These are phyloP conservation scores for Noctua comes DNA, from an alignment of 2,888 invertebrate genomes.

Conservation along the genomic window DNA sequence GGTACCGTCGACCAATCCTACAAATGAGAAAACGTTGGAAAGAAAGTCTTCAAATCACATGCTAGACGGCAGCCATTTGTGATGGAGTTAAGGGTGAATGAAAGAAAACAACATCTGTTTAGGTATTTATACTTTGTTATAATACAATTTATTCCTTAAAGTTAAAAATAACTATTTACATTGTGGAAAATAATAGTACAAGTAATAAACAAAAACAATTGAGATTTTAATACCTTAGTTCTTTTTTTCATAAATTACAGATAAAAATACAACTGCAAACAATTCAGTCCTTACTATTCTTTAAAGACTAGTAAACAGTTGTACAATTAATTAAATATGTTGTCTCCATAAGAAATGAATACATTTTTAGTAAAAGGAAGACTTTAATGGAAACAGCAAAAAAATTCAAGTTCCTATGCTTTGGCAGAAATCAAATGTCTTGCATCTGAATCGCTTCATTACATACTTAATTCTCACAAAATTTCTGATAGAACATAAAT, in stretches of 20 bases:
- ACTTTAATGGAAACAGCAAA: constrained; percentile 77
- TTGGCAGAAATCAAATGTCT: constrained; percentile 86
- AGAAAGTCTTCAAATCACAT: constrained; percentile 34
- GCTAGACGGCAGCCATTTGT: constrained; percentile 39
- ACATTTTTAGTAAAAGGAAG: constrained; percentile 76
- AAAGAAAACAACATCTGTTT: constrained; percentile 75
- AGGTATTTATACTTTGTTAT: constrained; percentile 89
- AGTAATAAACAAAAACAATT: constrained; percentile 86
- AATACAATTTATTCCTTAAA: constrained; percentile 87
- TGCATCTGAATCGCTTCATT: constrained; percentile 77
- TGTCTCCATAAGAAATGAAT: constrained; percentile 64
- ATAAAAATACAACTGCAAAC: constrained; percentile 77
- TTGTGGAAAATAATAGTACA: constrained; percentile 82
- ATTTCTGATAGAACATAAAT: constrained; percentile 85
- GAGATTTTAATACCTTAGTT: constrained; percentile 82
- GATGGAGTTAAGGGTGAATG: constrained; percentile 35
- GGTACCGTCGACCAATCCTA: constrained; percentile 34
- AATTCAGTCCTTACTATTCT: constrained; percentile 77
- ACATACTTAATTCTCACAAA: constrained; percentile 72
- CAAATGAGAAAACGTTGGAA: constrained; percentile 35
- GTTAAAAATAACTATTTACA: constrained; percentile 87
- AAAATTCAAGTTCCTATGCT: constrained; percentile 77
- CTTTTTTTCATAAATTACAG: constrained; percentile 73
- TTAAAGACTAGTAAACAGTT: constrained; percentile 80
- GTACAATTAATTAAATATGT: constrained; percentile 65